Evolutionary conservation across 1,140 invertebrate species (phyloP).

Genomic region (Macrosteles quadrilineatus): DNA sequence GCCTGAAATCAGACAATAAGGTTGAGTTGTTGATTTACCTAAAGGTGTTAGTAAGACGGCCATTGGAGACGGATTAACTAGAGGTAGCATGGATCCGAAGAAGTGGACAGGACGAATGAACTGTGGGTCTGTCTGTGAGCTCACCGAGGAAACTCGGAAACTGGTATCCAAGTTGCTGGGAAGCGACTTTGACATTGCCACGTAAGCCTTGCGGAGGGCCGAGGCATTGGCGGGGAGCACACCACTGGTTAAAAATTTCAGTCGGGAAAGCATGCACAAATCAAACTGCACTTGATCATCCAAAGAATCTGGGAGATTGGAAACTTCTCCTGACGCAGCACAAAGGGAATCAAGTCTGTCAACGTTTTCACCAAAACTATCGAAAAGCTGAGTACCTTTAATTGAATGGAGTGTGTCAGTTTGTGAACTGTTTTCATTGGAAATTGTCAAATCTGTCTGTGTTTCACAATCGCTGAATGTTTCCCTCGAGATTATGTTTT

Average conservation of each 20-base stretch:
- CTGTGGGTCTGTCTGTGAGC: constrained; percentile 14
- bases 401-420: neutral
- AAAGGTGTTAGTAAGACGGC: constrained; percentile 46
- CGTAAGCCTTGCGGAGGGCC: neutral
- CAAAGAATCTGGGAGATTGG: no score
- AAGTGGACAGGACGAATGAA: constrained; percentile 35
- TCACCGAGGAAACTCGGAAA: neutral
- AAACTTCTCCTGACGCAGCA: no score
- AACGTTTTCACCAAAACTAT: no score
- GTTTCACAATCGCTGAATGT: constrained; percentile 3
- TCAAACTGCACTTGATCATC: no score
- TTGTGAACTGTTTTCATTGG: constrained; percentile 1
- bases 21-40: constrained; percentile 35
- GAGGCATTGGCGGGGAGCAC: neutral
- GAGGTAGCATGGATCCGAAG: constrained; percentile 28
- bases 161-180: neutral
- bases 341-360: no score
- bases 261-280: no score
- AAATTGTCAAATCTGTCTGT: neutral
- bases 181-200: neutral
- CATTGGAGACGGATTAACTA: constrained; percentile 44
- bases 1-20: constrained; percentile 60
- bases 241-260: neutral
- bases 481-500: neutral
- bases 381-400: no score